Conservation (phyloP, 2,113 vertebrate species). For the Pluvialis apricaria region DNA sequence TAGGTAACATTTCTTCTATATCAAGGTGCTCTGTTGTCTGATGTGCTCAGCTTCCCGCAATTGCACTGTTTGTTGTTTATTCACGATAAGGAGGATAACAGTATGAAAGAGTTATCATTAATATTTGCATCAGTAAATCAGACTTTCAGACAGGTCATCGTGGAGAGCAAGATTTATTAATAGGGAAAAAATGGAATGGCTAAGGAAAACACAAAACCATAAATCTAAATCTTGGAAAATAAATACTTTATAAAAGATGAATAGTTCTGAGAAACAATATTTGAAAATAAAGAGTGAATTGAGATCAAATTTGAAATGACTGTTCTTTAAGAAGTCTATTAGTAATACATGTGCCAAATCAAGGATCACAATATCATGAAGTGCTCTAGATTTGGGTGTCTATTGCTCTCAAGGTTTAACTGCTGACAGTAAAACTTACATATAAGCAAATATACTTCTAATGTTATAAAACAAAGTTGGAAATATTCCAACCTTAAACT, state of each 20-base stretch:
- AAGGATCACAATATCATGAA: not conserved
- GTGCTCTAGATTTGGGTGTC: not conserved
- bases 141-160: not conserved
- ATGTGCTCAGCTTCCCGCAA: not conserved
- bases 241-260: not conserved
- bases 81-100: not conserved
- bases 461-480: not conserved
- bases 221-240: not conserved
- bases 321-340: not conserved
- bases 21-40: not conserved
- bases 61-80: not conserved
- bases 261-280: not conserved
- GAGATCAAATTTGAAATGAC: not conserved
- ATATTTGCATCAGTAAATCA: not conserved
- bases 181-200: not conserved
- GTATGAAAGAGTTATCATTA: not conserved
- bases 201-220: not conserved
- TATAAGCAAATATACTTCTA: not conserved
- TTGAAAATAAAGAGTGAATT: not conserved
- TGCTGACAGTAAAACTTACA: not conserved
- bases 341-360: not conserved
- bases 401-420: not conserved
- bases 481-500: not conserved
- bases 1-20: not conserved
- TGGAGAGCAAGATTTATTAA: not conserved